Percentiles rank a stretch among this genome's conserved stretches.
Evolutionary conservation across 92 coral and sea anemone genomes (phyloP).

Genomic region (Zoanthus sociatus): DNA sequence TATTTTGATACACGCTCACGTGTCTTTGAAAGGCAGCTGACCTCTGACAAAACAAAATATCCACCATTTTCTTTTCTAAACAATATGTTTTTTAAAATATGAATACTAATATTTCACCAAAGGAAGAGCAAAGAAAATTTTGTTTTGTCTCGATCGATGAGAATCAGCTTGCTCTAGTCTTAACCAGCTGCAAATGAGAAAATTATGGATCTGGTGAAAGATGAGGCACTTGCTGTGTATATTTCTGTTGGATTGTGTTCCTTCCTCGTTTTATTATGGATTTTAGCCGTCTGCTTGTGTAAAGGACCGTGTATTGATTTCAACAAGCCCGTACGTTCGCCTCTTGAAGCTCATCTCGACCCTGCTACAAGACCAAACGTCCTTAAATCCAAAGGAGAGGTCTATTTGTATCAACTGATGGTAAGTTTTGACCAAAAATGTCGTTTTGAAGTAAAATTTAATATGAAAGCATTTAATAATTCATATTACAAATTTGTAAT

Average conservation of each 20-base stretch:
- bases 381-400: slow-evolving; percentile 69
- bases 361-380: slow-evolving; percentile 74
- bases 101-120: neutral
- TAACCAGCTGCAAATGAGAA: neutral
- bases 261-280: slow-evolving; percentile 69
- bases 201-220: slow-evolving; percentile 42
- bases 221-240: slow-evolving; percentile 73
- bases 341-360: slow-evolving; percentile 82
- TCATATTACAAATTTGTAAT: too few relatives aligned
- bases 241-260: slow-evolving; percentile 79
- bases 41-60: neutral
- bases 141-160: neutral
- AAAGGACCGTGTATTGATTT: slow-evolving; percentile 89
- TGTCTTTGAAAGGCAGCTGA: neutral
- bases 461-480: too few relatives aligned
- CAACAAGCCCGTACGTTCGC: slow-evolving; percentile 77
- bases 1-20: neutral
- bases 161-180: neutral
- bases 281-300: slow-evolving; percentile 62
- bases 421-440: slow-evolving; percentile 59
- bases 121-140: neutral
- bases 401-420: slow-evolving; percentile 71
- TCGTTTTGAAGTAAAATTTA: too few relatives aligned
- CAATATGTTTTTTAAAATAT: neutral
- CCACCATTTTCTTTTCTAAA: neutral